Percentiles rank a stretch among this genome's conserved stretches.
These are phyloP conservation scores for Chrysemys picta DNA, from an alignment of 2,113 vertebrate species.

Conservation along the genomic window DNA sequence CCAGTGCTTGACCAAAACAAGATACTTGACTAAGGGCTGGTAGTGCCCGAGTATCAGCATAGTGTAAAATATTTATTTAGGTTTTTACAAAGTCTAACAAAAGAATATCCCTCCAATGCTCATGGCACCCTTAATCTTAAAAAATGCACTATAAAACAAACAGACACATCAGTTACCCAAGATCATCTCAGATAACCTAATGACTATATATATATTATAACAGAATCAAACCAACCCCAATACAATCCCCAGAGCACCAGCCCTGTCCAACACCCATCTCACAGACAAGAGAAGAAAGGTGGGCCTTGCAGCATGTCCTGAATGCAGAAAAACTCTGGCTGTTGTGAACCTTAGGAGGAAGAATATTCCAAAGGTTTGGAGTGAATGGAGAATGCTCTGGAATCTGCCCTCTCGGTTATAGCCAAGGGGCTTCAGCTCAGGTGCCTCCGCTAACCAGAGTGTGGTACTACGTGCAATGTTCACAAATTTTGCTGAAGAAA, in stretches of 20 bases:
- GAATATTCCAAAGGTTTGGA: neutral
- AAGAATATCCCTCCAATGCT: no score
- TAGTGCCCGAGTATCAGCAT: neutral
- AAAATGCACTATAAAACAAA: neutral
- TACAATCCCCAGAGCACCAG: neutral
- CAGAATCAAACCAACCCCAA: neutral
- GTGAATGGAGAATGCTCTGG: neutral
- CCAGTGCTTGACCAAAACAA: neutral
- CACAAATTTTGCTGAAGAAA: neutral
- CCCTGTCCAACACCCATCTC: neutral
- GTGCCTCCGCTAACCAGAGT: neutral
- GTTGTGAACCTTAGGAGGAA: neutral
- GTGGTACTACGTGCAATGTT: neutral
- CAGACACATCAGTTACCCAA: neutral
- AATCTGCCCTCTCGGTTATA: neutral
- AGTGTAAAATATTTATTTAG: no score
- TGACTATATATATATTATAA: neutral
- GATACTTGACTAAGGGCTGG: neutral
- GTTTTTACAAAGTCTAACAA: no score
- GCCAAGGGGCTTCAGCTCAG: neutral
- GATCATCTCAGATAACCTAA: neutral
- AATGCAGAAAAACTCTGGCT: neutral
- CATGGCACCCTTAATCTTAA: no score
- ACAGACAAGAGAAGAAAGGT: neutral
- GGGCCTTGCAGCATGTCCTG: neutral